Conservation (phyloP, 2,797 vertebrate species). For the Catamblyrhynchus diadema region DNA sequence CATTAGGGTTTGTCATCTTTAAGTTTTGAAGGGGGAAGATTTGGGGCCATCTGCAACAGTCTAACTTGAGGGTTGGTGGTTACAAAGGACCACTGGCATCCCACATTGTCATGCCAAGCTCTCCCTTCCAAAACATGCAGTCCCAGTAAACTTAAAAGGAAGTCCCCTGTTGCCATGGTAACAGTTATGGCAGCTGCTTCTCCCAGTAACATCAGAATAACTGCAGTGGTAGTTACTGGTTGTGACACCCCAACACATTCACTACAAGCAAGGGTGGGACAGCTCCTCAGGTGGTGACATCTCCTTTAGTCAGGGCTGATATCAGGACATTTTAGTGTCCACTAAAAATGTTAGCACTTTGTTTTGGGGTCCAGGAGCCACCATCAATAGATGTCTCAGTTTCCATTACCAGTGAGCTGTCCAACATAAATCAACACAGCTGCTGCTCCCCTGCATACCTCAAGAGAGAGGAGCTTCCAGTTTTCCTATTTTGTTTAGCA, state of each 20-base stretch:
- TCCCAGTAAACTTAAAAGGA: neutral
- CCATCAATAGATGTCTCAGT: accelerated
- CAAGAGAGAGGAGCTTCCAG: accelerated
- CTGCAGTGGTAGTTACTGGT: neutral
- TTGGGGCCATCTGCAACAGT: neutral
- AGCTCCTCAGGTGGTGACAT: neutral
- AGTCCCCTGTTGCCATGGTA: neutral
- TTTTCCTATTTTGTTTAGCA: neutral
- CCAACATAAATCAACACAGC: neutral
- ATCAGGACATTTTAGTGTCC: neutral
- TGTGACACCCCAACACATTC: neutral
- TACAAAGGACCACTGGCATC: neutral
- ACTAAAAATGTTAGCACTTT: no score
- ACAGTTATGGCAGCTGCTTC: neutral
- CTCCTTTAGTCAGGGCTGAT: neutral
- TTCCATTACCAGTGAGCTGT: neutral
- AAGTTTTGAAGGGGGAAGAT: neutral
- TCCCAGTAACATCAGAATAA: neutral
- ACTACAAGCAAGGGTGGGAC: neutral
- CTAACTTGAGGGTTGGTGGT: neutral
- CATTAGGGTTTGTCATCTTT: neutral
- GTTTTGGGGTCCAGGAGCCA: accelerated
- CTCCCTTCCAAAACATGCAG: neutral
- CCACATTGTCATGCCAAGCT: neutral
- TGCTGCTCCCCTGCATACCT: accelerated